Conservation (phyloP, 1,140 invertebrate genomes). For the Hycleus cichorii region DNA sequence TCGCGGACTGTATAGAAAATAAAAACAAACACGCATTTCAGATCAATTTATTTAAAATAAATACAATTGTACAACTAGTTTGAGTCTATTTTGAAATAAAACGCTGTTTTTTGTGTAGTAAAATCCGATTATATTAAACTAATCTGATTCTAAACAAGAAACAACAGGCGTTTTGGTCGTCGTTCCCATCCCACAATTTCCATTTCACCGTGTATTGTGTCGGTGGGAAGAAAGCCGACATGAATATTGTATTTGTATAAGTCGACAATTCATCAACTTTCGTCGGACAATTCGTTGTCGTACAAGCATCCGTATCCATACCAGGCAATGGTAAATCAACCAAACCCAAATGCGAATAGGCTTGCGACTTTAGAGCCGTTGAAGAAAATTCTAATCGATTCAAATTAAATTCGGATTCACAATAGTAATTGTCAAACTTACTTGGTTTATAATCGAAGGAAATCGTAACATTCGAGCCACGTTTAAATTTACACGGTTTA, state of each 20-base stretch:
- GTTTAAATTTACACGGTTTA: constrained; percentile 18
- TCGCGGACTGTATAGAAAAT: too few species aligned
- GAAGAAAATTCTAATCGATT: neutral
- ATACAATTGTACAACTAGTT: too few species aligned
- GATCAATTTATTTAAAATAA: too few species aligned
- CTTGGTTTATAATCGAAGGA: constrained; percentile 15
- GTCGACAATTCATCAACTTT: neutral
- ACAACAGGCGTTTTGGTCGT: constrained; percentile 14
- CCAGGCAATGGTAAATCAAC: constrained; percentile 19
- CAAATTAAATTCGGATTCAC: neutral
- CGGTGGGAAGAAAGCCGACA: constrained; percentile 12
- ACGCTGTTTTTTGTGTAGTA: neutral
- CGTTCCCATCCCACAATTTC: constrained; percentile 5
- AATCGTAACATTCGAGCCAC: constrained; percentile 10
- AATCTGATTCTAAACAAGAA: constrained; percentile 19
- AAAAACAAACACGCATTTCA: too few species aligned
- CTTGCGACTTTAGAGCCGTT: neutral
- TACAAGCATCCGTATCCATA: constrained; percentile 21
- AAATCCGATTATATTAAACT: constrained; percentile 7
- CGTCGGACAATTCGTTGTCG: neutral
- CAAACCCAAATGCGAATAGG: constrained; percentile 13
- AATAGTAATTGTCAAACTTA: neutral
- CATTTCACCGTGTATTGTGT: constrained; percentile 17
- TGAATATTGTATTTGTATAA: constrained; percentile 14
- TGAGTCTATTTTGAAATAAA: too few species aligned